These are phyloP conservation scores for Callinectes sapidus DNA, from an alignment of 2,888 invertebrate species.

Conservation along the genomic window DNA sequence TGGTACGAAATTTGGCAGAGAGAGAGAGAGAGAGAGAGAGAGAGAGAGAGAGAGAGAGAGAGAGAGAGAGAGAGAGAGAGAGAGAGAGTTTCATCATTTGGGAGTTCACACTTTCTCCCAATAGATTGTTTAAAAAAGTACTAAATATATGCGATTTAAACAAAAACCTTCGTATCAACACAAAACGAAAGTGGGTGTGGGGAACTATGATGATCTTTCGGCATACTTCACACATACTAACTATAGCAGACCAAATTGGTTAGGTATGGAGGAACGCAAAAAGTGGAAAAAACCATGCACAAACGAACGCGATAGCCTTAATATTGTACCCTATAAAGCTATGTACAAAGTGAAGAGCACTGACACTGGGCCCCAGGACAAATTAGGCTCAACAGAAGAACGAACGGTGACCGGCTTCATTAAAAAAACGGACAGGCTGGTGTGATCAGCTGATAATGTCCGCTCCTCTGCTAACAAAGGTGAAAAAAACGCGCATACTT, in stretches of 20 bases:
- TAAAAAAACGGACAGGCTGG: conserved; percentile 32
- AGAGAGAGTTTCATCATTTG: neutral
- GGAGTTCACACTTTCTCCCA: neutral
- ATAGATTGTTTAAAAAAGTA: neutral
- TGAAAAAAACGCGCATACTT: neutral
- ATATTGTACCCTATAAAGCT: conserved; percentile 62
- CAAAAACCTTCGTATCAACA: neutral
- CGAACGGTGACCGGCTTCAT: conserved; percentile 29
- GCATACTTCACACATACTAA: conserved; percentile 25
- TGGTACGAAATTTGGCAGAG: neutral
- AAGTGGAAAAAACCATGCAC: conserved; percentile 55
- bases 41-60: conserved; percentile 16
- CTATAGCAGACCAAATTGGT: neutral
- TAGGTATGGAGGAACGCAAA: neutral
- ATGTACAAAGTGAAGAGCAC: conserved; percentile 61
- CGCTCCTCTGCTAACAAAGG: conserved; percentile 41
- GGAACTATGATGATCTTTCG: conserved; percentile 12
- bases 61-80: neutral
- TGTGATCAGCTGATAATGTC: neutral
- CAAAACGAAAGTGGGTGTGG: neutral
- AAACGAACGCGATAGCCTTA: conserved; percentile 64
- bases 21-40: conserved; percentile 8
- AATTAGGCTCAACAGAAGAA: conserved; percentile 66
- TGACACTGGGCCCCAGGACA: conserved; percentile 63
- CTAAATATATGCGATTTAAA: neutral